These are phyloP conservation scores for Nipponacmea schrenckii DNA, from an alignment of 2,888 invertebrate species.

Conservation along the genomic window DNA sequence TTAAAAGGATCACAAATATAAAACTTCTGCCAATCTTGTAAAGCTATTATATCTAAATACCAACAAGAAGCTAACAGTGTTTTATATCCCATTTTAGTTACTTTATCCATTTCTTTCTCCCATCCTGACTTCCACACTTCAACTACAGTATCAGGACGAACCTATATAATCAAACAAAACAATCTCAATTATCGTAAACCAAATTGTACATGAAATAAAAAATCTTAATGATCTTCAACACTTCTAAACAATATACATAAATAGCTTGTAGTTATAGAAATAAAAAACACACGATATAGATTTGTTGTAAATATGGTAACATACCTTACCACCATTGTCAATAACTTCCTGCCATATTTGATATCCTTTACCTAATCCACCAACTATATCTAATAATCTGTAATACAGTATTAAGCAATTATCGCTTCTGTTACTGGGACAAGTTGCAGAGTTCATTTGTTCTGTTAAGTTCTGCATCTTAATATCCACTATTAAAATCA, in stretches of 20 bases:
- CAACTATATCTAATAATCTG: conserved; percentile 60
- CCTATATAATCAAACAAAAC: conserved; percentile 34
- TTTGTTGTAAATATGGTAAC: not conserved
- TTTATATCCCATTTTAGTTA: conserved; percentile 75
- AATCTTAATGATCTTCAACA: too few relatives aligned
- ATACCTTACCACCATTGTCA: conserved; percentile 75
- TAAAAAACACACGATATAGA: too few relatives aligned
- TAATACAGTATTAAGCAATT: conserved; percentile 10
- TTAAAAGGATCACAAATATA: conserved; percentile 69
- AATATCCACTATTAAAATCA: too few relatives aligned
- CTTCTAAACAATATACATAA: too few relatives aligned
- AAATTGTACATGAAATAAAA: too few relatives aligned
- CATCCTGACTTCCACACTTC: conserved; percentile 81
- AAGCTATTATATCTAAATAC: conserved; percentile 81
- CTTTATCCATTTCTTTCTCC: conserved; percentile 63
- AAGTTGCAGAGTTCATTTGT: too few relatives aligned
- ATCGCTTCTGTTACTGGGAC: too few relatives aligned
- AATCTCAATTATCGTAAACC: too few relatives aligned
- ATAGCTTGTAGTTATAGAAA: too few relatives aligned
- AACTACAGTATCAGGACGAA: conserved; percentile 75
- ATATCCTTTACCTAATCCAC: conserved; percentile 65
- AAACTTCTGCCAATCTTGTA: conserved; percentile 67
- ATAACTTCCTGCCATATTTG: conserved; percentile 91
- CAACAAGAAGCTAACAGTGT: conserved; percentile 83
- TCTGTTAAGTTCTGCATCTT: too few relatives aligned